Percentiles rank a stretch among this genome's conserved stretches.
Evolutionary conservation across 2,888 invertebrate species (phyloP).

Genomic region (Apantesis nais): DNA sequence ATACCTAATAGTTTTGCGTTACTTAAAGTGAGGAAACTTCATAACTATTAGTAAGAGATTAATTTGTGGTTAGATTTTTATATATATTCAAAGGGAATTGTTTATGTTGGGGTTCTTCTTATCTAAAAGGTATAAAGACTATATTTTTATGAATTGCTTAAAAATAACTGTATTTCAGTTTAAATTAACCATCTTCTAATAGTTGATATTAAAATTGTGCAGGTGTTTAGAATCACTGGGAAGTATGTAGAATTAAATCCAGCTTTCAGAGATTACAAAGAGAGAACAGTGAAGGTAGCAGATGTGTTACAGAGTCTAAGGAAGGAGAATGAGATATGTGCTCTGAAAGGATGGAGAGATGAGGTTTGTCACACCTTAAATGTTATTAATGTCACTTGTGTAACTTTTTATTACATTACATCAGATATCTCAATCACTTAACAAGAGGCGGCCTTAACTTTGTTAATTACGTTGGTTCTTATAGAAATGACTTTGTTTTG

Average conservation of each 20-base stretch:
- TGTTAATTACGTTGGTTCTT: background rate
- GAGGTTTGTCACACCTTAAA: constrained; percentile 86
- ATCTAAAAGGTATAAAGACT: background rate
- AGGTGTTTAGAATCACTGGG: constrained; percentile 90
- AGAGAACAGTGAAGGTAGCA: constrained; percentile 91
- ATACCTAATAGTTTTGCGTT: background rate
- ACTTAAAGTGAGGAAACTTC: background rate
- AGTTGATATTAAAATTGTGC: constrained; percentile 10
- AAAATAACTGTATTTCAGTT: background rate
- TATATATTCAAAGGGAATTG: background rate
- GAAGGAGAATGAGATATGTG: constrained; percentile 90
- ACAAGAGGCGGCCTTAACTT: background rate
- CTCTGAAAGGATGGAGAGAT: constrained; percentile 96
- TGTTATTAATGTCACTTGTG: background rate
- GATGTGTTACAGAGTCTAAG: constrained; percentile 91
- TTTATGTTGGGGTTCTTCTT: background rate
- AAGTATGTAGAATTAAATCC: constrained; percentile 93
- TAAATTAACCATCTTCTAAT: background rate
- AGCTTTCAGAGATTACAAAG: constrained; percentile 93
- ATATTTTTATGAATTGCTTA: background rate
- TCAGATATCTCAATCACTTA: background rate
- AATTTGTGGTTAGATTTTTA: background rate
- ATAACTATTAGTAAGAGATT: background rate
- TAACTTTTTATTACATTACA: background rate
- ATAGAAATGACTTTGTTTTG: background rate